Conservation (phyloP, 2,113 vertebrate genomes). For the Genyomyrus donnyi region DNA sequence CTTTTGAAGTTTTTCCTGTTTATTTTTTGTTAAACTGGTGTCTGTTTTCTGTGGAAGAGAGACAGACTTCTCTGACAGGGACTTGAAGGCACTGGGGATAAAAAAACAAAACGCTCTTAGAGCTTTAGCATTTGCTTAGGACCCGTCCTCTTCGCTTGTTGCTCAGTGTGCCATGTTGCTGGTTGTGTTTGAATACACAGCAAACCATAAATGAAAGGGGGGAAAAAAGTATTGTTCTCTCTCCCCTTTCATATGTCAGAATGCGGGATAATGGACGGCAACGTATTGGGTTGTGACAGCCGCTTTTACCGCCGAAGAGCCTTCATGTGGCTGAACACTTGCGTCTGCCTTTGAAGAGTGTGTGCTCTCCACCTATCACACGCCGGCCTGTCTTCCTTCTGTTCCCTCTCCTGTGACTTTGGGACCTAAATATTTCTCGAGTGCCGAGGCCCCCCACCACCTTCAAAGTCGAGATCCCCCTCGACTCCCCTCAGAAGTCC, state of each 20-base stretch:
- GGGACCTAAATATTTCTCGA: conserved; percentile 1
- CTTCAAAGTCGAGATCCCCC: background rate
- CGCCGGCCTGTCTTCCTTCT: background rate
- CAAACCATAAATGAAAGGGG: background rate
- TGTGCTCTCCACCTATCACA: background rate
- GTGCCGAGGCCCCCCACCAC: background rate
- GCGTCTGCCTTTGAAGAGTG: conserved; percentile 6
- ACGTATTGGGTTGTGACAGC: background rate
- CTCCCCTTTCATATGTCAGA: conserved; percentile 7
- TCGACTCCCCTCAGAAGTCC: background rate
- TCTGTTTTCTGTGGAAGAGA: background rate
- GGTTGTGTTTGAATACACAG: background rate
- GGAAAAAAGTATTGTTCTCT: background rate
- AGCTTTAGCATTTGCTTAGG: background rate
- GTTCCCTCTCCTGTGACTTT: background rate
- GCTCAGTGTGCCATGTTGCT: background rate
- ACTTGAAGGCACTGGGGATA: background rate
- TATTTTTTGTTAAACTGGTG: background rate
- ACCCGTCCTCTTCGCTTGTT: background rate
- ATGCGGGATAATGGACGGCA: background rate
- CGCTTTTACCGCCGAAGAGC: background rate
- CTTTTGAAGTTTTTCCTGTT: background rate
- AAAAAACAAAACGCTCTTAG: background rate
- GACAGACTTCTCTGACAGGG: background rate
- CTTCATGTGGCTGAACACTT: background rate